Conservation (phyloP, 2,888 invertebrate genomes). For the Nineta flava region DNA sequence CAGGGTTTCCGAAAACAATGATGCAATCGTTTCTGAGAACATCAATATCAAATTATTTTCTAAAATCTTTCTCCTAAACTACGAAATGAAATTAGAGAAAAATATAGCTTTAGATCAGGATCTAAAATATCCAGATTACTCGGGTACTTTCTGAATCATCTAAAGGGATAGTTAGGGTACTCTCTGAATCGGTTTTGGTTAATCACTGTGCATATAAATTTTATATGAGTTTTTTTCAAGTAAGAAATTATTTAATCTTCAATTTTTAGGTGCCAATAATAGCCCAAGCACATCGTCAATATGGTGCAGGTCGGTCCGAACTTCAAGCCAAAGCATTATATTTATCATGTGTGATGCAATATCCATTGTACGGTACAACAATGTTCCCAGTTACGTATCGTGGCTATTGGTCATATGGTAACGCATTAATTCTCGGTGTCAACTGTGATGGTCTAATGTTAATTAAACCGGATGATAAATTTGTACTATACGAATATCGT, state of each 20-base stretch:
- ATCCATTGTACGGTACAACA: slow-evolving; percentile 50
- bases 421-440: slow-evolving; percentile 60
- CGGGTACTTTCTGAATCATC: too few species aligned
- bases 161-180: not conserved
- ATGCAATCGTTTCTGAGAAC: too few species aligned
- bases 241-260: slow-evolving; percentile 1
- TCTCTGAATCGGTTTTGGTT: too few species aligned
- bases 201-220: slow-evolving; percentile 2
- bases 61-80: too few species aligned
- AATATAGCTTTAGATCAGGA: too few species aligned
- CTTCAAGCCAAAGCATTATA: slow-evolving; percentile 86
- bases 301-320: slow-evolving; percentile 83
- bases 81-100: too few species aligned
- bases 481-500: slow-evolving; percentile 77
- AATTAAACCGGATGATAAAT: slow-evolving; percentile 83
- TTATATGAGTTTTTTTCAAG: slow-evolving; percentile 7
- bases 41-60: too few species aligned
- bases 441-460: slow-evolving; percentile 83
- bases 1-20: too few species aligned
- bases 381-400: slow-evolving; percentile 68
- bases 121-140: too few species aligned
- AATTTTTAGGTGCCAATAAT: slow-evolving; percentile 51
- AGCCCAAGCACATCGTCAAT: slow-evolving; percentile 77
- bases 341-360: slow-evolving; percentile 91
- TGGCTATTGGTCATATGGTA: slow-evolving; percentile 85